Percentiles rank a stretch among this genome's conserved stretches.
phyloP scores from a whole-genome alignment of 2,797 vertebrate species.

The Aotus griseimembra region DNA sequence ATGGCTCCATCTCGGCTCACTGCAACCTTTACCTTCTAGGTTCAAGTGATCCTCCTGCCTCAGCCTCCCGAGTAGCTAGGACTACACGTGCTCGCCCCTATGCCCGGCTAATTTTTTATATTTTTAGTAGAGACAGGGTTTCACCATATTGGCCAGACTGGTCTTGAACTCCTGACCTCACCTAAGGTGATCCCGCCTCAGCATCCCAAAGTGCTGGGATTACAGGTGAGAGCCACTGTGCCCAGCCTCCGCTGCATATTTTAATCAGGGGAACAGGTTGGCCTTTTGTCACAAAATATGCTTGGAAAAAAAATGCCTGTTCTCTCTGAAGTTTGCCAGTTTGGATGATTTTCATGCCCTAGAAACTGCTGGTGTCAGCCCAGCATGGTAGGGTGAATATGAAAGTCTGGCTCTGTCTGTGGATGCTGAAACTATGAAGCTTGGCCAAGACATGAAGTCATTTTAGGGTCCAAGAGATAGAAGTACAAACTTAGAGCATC shows the following conservation, averaged over 20 bases:
- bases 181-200: no score
- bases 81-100: no score
- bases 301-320: not conserved
- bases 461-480: constrained; percentile 64
- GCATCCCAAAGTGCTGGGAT: no score
- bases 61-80: no score
- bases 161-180: no score
- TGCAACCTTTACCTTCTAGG: no score
- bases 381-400: constrained; percentile 22
- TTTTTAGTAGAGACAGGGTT: no score
- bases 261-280: constrained; percentile 68
- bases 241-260: constrained; percentile 14
- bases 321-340: constrained; percentile 63
- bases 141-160: no score
- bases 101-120: no score
- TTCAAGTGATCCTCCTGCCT: no score
- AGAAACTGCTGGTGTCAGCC: constrained; percentile 57
- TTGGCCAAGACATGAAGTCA: constrained; percentile 74
- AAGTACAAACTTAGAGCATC: constrained; percentile 62
- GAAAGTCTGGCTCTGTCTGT: constrained; percentile 51
- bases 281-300: constrained; percentile 71
- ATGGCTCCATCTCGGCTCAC: no score
- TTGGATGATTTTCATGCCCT: constrained; percentile 63
- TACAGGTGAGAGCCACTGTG: no score
- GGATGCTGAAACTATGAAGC: constrained; percentile 49